Evolutionary conservation across 2,888 invertebrate species (phyloP), one percentile per base, ranked within the genome.

Genomic region (Macaria liturata): DNA sequence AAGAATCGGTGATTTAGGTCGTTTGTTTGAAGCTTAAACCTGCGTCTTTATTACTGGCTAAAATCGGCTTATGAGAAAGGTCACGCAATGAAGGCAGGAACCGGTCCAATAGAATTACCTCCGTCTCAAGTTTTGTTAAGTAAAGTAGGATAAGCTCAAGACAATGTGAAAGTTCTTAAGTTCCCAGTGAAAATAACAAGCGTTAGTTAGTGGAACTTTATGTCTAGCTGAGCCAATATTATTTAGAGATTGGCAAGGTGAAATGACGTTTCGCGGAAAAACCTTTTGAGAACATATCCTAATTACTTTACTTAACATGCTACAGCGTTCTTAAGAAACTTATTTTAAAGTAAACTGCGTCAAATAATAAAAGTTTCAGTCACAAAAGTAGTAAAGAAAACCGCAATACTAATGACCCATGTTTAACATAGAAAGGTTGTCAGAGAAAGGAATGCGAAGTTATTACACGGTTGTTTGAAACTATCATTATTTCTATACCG

Each of bases 401-500:
- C 4, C 34, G 34, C 7, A 37, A 3, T 7, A 6, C 34, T 37
- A 6, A 37, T n/a, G 20, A 31, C 39, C 43, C 39, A 51, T 20
- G 44, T 43, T 57, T 55, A 58, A 53, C 49, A 54, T 56, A 61
- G 42, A 62, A 50, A 62, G 64, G 59, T 62, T 55, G 51, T 9
- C 46, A 40, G 54, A 47, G 49, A 66, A 64, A 68, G 61, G 61
- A 66, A 64, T 68, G 68, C 67, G 59, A 69, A 64, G 70, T 69
- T 66, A 69, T 69, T 62, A 62, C 64, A 62, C 62, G 66, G 67
- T 74, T 58, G 57, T 62, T 58, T 42, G 60, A 62, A 64, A 72
- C 78, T 76, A 77, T 80, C 81, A 83, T 85, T 84, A 76, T 76
- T 84, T 83, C 78, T 76, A 56, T 79, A 77, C 75, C 72, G 76